Percentiles rank a stretch among this genome's conserved stretches.
phyloP scores from a whole-genome alignment of 1,140 invertebrate species.

The honey bee (Apis mellifera) region Amel_HAv3.1 CM009942.2:2018001-2018500 shows the following conservation, averaged over 20 bases:
- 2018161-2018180: constrained; percentile 71
- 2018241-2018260: constrained; percentile 63
- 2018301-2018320: constrained; percentile 64
- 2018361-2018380: not conserved
- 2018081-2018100: constrained; percentile 45
- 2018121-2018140: constrained; percentile 81
- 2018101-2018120: constrained; percentile 70
- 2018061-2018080: constrained; percentile 40
- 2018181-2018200: constrained; percentile 59
- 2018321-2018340: constrained; percentile 70
- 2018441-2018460: not conserved
- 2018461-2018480: constrained; percentile 70
- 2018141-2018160: constrained; percentile 77
- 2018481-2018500: constrained; percentile 65
- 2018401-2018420: constrained; percentile 21
- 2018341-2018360: constrained; percentile 15
- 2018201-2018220: constrained; percentile 57
- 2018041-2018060: constrained; percentile 34
- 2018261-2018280: constrained; percentile 64
- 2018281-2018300: constrained; percentile 50
- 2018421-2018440: not conserved
- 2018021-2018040: constrained; percentile 11
- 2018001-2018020: constrained; percentile 19
- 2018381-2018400: constrained; percentile 37
- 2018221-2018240: constrained; percentile 60